Percentiles rank a stretch among this genome's conserved stretches.
phyloP scores from a whole-genome alignment of 2,113 vertebrate genomes.

The Pteruthius melanotis region DNA sequence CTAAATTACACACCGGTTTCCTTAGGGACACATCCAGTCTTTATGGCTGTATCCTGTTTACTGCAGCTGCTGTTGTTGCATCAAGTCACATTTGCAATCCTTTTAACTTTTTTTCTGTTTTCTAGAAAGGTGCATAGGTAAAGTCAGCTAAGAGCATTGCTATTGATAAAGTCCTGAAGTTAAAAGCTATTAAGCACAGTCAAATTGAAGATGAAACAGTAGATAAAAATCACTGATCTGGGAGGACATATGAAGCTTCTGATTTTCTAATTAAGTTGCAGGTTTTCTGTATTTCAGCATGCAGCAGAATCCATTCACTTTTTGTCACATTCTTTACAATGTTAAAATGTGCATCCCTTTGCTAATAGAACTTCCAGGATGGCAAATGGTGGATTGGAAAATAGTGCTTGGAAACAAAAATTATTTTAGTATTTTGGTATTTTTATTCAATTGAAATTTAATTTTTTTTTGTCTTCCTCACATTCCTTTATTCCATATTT shows the following conservation, averaged over 20 bases:
- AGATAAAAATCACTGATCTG: constrained; percentile 31
- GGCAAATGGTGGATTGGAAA: constrained; percentile 5
- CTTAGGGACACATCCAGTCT: background rate
- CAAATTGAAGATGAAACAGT: constrained; percentile 28
- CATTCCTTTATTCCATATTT: constrained; percentile 40
- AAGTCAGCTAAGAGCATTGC: background rate
- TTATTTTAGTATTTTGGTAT: background rate
- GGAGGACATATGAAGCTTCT: background rate
- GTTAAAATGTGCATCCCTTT: background rate
- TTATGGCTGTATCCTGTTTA: background rate
- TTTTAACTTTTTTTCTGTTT: background rate
- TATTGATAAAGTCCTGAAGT: background rate
- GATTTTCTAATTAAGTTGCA: constrained; percentile 3
- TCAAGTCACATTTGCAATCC: background rate
- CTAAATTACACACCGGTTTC: constrained; percentile 32
- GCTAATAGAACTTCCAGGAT: background rate
- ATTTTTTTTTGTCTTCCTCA: background rate
- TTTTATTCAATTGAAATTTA: constrained; percentile 25
- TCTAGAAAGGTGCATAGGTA: background rate
- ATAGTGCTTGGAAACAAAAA: constrained; percentile 11
- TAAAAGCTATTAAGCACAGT: constrained; percentile 13
- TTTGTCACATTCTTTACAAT: background rate
- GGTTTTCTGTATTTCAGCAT: background rate
- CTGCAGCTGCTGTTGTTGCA: background rate
- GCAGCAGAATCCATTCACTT: background rate